Base-by-base conservation (phyloP, 2,888 invertebrate species). In the Spodoptera littoralis region DNA sequence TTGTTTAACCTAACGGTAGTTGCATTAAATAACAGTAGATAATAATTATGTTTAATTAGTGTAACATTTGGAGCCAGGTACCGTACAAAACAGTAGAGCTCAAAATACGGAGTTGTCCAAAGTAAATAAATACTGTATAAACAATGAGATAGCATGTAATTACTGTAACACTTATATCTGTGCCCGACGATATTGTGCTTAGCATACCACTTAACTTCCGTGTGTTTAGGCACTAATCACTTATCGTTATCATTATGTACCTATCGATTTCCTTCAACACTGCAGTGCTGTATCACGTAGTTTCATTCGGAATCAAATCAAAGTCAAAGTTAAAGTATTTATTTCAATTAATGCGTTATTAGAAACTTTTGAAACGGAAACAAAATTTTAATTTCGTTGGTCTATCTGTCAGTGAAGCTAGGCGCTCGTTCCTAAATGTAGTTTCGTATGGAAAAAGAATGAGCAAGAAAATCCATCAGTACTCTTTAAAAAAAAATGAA, bases 21-120 rank as follows among this genome's bases (percentile, higher is more conserved):
- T 70, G 70, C 63, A 63, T 70, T 54, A 47, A 68, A 51, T 68
- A 67, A 67, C 66, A 68, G 66, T 67, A 68, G 45, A 65, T 60
- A 57, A 67, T 57, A 68, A 53, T 72, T 55, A 62, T 53, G 44
- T 66, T 52, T 50, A 46, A 51, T 57, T 50, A 62, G 55, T 63
- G 13, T 30, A 56, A 57, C 45, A 69, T 13, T 13, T 18, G 27
- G 27, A 50, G 12, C 3, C 27, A 44, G 43, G 56, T 69, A 64
- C 70, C 70, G 78, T 76, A 70, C 27, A 43, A 57, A 63, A 43
- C 43, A 44, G 24, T 53, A n/a, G 42, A n/a, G 49, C 11, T n/a
- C 3, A 41, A 51, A 24, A 67, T 53, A 66, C 24, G 41, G 44
- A 36, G 45, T 59, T 18, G 30, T 48, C 8, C 18, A 47, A 54